Base-by-base conservation (phyloP, 2,113 vertebrate species). In the Tupaia tana region DNA sequence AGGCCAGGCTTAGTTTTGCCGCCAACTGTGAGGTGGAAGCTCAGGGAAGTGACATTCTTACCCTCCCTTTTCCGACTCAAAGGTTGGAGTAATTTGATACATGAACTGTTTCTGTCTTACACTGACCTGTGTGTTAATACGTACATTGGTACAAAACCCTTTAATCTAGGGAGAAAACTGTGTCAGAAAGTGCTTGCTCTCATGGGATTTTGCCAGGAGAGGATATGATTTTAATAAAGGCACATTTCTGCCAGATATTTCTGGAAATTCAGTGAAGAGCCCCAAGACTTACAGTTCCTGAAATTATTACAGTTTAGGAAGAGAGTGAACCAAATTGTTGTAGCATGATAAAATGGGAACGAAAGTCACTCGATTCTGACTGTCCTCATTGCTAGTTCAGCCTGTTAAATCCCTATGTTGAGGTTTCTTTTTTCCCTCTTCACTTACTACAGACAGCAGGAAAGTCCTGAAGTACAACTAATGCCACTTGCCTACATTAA, bases 61-160 rank as follows among this genome's bases (percentile, higher is more conserved):
- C 22, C 9, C 80, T 85, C 66, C 27, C 22, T 77, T 63, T 87
- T 8, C 43, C 70, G 77, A 56, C 61, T 91, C 86, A 90, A 71
- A 64, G 27, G 52, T 71, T 69, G 70, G 84, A 69, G 27, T 78
- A 90, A 25, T 95, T 90, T 87, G 91, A 93, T 63, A 31, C 20
- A 34, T 89, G 91, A 90, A 87, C 77, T 81, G 8, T 93, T 94
- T 94, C 64, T 94, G 92, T 95, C 64, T 95, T 69, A 94, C 67
- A 67, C 18, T 90, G 91, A 97, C 89, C 96, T 93, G n/a, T 84
- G 24, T 97, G 84, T 94, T 96, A 91, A 74, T 75, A 64, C 66
- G 15, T 80, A 19, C 84, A 82, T 52, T 85, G 25, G 59, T 85
- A 84, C 73, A 93, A 67, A 95, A 89, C 93, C 64, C 93, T 96